phyloP scores from a whole-genome alignment of 2,888 invertebrate genomes.

The Tipula helvola region DNA sequence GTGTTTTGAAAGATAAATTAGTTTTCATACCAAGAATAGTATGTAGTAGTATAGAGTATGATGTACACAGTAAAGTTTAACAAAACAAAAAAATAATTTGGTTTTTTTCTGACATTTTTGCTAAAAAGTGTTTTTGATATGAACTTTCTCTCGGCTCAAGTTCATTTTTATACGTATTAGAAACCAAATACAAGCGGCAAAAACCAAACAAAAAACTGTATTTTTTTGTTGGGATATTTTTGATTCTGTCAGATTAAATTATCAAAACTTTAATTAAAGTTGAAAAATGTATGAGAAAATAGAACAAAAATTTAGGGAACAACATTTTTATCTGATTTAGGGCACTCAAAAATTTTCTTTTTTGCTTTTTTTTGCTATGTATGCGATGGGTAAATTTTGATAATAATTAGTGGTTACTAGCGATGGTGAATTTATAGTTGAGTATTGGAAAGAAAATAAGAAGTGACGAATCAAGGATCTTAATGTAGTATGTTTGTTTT shows the following conservation, averaged over 20 bases:
- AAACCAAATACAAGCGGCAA: not conserved
- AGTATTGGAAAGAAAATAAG: no score
- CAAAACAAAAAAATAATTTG: not conserved
- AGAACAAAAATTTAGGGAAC: not conserved
- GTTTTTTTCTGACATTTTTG: not conserved
- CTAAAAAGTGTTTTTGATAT: not conserved
- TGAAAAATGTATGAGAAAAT: not conserved
- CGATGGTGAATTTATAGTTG: no score
- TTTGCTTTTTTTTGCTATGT: not conserved
- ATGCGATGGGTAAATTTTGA: not conserved
- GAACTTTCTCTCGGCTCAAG: not conserved
- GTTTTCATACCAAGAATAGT: not conserved
- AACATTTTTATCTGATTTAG: not conserved
- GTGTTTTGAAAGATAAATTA: not conserved
- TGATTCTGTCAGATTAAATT: not conserved
- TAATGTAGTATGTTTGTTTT: no score
- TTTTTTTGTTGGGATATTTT: not conserved
- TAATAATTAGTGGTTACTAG: not conserved
- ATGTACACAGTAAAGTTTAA: not conserved
- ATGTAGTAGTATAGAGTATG: not conserved
- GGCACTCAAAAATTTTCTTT: not conserved
- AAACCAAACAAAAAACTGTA: not conserved
- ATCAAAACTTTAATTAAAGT: not conserved
- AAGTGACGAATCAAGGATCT: no score
- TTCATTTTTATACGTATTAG: not conserved